These are phyloP conservation scores for Elephas maximus DNA, from an alignment of 2,113 vertebrate species.

Conservation along the genomic window DNA sequence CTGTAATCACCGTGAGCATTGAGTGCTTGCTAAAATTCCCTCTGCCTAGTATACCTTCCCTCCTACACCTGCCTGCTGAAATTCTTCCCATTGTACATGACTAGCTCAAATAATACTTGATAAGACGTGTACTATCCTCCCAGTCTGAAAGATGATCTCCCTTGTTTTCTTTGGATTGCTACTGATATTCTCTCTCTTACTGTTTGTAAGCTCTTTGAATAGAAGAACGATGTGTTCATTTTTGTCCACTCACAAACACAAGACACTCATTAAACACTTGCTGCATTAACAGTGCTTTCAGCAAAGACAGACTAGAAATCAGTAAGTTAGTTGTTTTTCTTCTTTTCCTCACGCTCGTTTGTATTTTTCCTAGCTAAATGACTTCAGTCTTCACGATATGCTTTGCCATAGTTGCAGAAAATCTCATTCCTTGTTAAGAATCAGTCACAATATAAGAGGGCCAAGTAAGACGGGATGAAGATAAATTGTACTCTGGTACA, in stretches of 20 bases:
- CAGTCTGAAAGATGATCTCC: background rate
- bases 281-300: conserved; percentile 9
- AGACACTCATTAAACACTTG: background rate
- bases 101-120: background rate
- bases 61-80: background rate
- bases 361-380: background rate
- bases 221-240: background rate
- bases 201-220: background rate
- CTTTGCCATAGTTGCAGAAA: background rate
- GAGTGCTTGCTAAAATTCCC: background rate
- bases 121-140: background rate
- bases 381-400: background rate
- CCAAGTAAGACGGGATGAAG: background rate
- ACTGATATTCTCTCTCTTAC: conserved; percentile 14
- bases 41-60: background rate
- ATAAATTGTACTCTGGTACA: background rate
- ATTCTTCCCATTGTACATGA: background rate
- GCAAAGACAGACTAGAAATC: background rate
- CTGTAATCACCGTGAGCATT: background rate
- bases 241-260: background rate
- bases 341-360: background rate
- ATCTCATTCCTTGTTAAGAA: conserved; percentile 3
- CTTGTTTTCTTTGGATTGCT: background rate
- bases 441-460: background rate
- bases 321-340: background rate